Base-by-base conservation (phyloP, 2,888 invertebrate genomes). In the Busseola fusca region DNA sequence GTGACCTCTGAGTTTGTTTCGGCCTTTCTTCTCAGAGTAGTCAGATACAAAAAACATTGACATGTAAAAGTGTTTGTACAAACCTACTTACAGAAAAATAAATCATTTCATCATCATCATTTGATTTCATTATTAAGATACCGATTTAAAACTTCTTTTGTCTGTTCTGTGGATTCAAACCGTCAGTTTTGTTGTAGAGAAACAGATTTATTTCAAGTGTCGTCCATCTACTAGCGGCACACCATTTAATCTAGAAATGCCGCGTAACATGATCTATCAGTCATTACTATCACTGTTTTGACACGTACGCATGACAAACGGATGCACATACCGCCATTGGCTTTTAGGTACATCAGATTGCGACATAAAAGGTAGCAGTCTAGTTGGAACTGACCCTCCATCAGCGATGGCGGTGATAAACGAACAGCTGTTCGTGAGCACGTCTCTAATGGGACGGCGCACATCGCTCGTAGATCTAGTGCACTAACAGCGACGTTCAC, bases 381-480 rank as follows among this genome's bases (percentile, higher is more conserved):
- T 56, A 30, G 52, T 21, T 21, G 40, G 21, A 12, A 34, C 18
- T 34, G 63, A 34, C 48, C 57, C 68, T 65, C 50, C 54, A 58
- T 59, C 37, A 45, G 67, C 64, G 67, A 42, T n/a, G 62, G 12
- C 60, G 18, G 52, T 72, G 68, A 80, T 69, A 42, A 69, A 72
- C 60, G 76, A 64, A 10, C 75, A 52, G 27, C 45, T 45, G 67
- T 40, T 63, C 69, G 42, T 14, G 48, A 50, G 30, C 58, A 7
- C 30, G 48, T 3, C 56, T 18, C 12, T 66, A 27, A 65, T 65
- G 75, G 42, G 48, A 16, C 52, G 40, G 27, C 57, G 48, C 30
- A 54, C 27, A 27, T 50, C 25, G 42, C 58, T 76, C 54, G 64
- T 66, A 54, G 81, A 66, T 79, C 68, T 64, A 65, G 58, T 80